Conservation (phyloP, 2,888 invertebrate species). For the Sericinus montela region DNA sequence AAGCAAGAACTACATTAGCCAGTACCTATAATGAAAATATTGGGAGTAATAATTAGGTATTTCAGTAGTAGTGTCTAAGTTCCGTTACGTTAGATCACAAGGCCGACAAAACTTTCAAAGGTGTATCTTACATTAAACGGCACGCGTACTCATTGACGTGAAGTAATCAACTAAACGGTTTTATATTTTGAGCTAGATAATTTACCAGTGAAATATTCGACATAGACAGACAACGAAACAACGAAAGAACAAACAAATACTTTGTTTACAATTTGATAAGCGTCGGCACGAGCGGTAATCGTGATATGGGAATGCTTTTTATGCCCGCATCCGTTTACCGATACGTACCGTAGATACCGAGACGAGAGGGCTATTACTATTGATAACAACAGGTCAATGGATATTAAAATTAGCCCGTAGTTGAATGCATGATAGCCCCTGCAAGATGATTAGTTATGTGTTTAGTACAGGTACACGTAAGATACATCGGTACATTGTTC, state of each 20-base stretch:
- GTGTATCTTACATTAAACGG: no score
- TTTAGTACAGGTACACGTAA: slow-evolving; percentile 40
- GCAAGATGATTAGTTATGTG: slow-evolving; percentile 24
- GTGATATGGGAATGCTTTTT: slow-evolving; percentile 30
- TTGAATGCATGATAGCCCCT: slow-evolving; percentile 7
- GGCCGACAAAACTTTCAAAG: no score
- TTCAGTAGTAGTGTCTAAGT: slow-evolving; percentile 34
- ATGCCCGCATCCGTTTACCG: slow-evolving; percentile 35
- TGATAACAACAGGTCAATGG: slow-evolving; percentile 17
- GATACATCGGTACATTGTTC: slow-evolving; percentile 46
- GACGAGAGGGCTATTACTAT: slow-evolving; percentile 6
- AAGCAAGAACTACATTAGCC: slow-evolving; percentile 25
- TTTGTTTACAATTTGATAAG: slow-evolving; percentile 47
- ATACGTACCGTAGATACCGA: slow-evolving; percentile 20
- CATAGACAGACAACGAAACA: slow-evolving; percentile 15
- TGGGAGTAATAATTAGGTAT: slow-evolving; percentile 42
- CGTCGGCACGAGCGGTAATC: slow-evolving; percentile 41
- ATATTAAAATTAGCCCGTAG: slow-evolving; percentile 14
- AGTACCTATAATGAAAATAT: slow-evolving; percentile 25
- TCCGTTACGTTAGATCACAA: slow-evolving; percentile 34
- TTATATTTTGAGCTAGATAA: slow-evolving; percentile 4
- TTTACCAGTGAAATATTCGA: slow-evolving; percentile 2
- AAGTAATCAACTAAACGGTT: not conserved
- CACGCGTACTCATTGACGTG: not conserved
- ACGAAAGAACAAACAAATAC: slow-evolving; percentile 22